Evolutionary conservation across 1,140 invertebrate species (phyloP), one percentile per base, ranked within the genome.

Genomic region (Nebria ingens): DNA sequence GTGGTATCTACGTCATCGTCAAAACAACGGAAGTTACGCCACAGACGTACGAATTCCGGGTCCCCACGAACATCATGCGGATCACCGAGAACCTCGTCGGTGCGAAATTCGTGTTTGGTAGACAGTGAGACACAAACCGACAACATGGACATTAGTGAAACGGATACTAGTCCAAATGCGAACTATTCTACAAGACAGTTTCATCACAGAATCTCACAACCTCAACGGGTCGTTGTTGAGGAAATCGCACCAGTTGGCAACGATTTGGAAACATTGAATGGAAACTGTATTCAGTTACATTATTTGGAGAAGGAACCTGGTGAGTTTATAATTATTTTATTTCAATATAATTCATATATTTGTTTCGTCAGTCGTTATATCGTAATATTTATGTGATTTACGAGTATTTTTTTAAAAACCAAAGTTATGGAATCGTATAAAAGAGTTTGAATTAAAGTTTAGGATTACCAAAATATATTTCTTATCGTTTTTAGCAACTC

Each of bases 111-210:
- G 0, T 66, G 71, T 51, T 59, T 76, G 2, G 75, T 83, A 6
- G 81, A 83, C 59, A 77, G 70, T 54, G 81, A 85, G 64, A 85
- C 83, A 0, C 84, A 86, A 70, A 86, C 83, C 1, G 84, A 85
- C 61, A 72, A 71, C 51, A 75, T 79, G 71, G 76, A 78, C 58
- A 72, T 80, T 2, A 80, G 74, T 58, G 79, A 80, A 59, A 71
- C 69, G 0, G 79, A 76, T 64, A 65, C 77, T 12, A 74, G 71
- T 54, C 76, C 77, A 2, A 70, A 61, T 54, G 57, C 61, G 42
- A 59, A 67, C 40, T 53, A 56, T 57, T 52, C 56, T 56, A 57
- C 52, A 59, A 58, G 42, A 51, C 58, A 53, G 52, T 57, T 60
- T 19, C 22, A 15, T 50, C 49, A 15, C 12, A 49, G 52, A 21